phyloP scores from a whole-genome alignment of 1,140 invertebrate genomes.

The Bombus sylvicola region DNA sequence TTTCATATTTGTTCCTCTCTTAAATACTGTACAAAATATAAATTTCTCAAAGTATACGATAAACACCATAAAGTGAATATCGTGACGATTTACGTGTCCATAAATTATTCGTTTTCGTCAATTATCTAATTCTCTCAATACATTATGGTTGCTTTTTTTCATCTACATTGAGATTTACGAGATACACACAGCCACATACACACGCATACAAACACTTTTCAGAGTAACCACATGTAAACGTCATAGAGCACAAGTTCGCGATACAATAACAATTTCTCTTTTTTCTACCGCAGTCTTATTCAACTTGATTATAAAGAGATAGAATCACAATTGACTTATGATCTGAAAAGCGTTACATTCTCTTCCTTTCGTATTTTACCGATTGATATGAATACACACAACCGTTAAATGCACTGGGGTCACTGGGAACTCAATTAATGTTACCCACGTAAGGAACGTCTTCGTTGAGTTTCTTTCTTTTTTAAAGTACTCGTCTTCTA shows the following conservation, averaged over 20 bases:
- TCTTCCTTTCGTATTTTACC: background rate
- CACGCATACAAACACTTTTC: background rate
- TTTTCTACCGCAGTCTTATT: conserved; percentile 25
- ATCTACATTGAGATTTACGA: background rate
- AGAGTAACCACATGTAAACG: background rate
- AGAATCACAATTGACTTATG: conserved; percentile 6
- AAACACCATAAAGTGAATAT: background rate
- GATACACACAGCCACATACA: conserved; percentile 3
- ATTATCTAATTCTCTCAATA: background rate
- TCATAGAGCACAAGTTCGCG: background rate
- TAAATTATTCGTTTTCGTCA: conserved; percentile 2
- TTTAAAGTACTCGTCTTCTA: background rate
- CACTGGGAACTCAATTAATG: background rate
- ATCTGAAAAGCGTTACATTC: conserved; percentile 21
- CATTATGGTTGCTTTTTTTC: background rate
- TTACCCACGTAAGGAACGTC: conserved; percentile 17
- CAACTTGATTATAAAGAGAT: background rate
- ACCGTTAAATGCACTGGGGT: conserved; percentile 47
- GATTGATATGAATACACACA: conserved; percentile 30
- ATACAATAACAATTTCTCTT: background rate
- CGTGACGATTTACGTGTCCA: background rate
- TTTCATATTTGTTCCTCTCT: conserved; percentile 21
- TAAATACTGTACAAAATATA: conserved; percentile 52
- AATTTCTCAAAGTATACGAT: background rate
- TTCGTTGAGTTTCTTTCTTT: background rate